phyloP scores from a whole-genome alignment of 2,113 vertebrate species.

The Ceuthmochares aereus region DNA sequence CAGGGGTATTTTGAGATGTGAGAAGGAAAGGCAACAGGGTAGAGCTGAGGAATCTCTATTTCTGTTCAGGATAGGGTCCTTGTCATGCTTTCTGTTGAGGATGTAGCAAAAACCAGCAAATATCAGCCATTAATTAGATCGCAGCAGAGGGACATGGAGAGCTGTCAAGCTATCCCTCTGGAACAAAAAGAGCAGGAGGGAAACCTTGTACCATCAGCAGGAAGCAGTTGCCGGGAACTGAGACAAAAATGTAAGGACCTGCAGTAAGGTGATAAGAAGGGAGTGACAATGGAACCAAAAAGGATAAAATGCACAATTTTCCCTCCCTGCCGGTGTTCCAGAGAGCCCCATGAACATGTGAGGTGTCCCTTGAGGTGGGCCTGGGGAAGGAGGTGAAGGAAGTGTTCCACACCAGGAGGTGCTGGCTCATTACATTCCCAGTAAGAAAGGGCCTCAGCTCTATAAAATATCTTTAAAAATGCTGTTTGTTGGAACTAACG shows the following conservation, averaged over 20 bases:
- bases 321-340: background rate
- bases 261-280: background rate
- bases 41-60: background rate
- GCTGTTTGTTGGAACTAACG: background rate
- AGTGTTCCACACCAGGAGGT: background rate
- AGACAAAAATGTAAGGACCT: background rate
- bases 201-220: background rate
- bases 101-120: background rate
- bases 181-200: background rate
- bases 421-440: background rate
- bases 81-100: background rate
- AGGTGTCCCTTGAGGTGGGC: background rate
- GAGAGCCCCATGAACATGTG: background rate
- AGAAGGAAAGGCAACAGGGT: background rate
- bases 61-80: background rate
- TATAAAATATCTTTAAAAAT: background rate
- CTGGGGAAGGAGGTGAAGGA: background rate
- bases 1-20: background rate
- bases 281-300: background rate
- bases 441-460: background rate
- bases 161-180: background rate
- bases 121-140: background rate
- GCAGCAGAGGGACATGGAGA: background rate
- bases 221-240: background rate
- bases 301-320: background rate